Conservation (phyloP, 2,888 invertebrate genomes). For the Platypus cylindrus region DNA sequence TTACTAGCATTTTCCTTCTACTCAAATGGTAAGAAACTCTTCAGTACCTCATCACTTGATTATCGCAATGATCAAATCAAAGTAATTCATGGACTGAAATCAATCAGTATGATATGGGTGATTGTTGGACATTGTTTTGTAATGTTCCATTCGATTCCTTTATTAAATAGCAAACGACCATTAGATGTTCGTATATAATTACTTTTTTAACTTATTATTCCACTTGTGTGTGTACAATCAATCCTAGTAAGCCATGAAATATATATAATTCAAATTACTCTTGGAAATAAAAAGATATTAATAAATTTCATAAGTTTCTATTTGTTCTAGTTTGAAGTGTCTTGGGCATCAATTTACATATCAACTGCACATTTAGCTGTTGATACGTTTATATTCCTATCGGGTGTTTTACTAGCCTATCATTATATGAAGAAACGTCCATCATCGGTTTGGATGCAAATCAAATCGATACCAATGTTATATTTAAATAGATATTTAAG, state of each 20-base stretch:
- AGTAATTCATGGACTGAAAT: conserved; percentile 22
- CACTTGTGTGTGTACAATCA: no score
- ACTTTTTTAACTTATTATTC: no score
- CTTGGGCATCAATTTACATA: conserved; percentile 19
- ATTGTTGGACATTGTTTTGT: conserved; percentile 3
- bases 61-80: conserved; percentile 20
- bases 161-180: no score
- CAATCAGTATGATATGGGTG: conserved; percentile 26
- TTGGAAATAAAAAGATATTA: no score
- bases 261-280: no score
- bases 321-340: conserved; percentile 31
- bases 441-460: conserved; percentile 9
- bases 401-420: conserved; percentile 45
- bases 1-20: conserved; percentile 20
- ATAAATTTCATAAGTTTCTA: no score
- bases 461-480: conserved; percentile 15
- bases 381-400: conserved; percentile 52
- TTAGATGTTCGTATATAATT: no score
- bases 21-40: conserved; percentile 21
- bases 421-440: conserved; percentile 27
- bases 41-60: conserved; percentile 13
- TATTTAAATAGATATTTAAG: conserved; percentile 17
- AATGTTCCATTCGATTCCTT: no score
- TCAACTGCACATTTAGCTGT: conserved; percentile 42
- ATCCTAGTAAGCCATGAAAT: no score